Evolutionary conservation across 2,113 vertebrate species (phyloP).

Genomic region (Myanophis thanlyinensis): DNA sequence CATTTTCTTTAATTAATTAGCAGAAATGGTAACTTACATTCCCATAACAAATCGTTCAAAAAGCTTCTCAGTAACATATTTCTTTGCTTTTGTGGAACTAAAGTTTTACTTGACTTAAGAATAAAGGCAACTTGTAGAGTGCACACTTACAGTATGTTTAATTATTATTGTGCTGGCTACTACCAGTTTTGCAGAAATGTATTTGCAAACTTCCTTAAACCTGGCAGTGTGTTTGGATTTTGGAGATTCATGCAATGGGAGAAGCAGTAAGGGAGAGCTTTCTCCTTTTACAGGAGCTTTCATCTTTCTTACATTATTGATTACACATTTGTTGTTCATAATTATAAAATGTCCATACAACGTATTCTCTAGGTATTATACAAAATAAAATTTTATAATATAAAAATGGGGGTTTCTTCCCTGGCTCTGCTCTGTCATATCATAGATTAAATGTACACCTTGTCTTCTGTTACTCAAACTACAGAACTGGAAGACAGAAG

Average conservation of each 20-base stretch:
- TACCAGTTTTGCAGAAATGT: conserved; percentile 38
- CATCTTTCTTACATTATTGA: background rate
- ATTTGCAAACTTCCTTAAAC: conserved; percentile 27
- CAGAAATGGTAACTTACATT: conserved; percentile 41
- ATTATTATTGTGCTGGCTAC: conserved; percentile 52
- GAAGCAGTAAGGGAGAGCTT: background rate
- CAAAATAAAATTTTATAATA: background rate
- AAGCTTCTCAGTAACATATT: conserved; percentile 47
- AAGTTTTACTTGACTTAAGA: conserved; percentile 68
- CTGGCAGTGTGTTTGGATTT: background rate
- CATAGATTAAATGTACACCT: background rate
- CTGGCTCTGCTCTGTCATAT: background rate
- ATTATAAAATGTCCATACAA: background rate
- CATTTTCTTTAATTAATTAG: background rate
- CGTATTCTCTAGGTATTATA: background rate
- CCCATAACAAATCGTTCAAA: conserved; percentile 66
- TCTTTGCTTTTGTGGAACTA: conserved; percentile 54
- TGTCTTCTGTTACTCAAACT: background rate
- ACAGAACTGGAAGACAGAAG: background rate
- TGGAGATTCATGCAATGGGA: background rate
- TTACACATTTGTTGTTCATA: background rate
- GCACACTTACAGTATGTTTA: conserved; percentile 21
- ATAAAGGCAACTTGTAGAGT: conserved; percentile 60
- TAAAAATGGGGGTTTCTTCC: background rate
- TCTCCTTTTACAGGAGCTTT: background rate